A percentile compares a stretch with the other conserved stretches of the same genome.
Evolutionary conservation across 1,140 invertebrate genomes (phyloP).

Genomic region (Meloidogyne exigua): DNA sequence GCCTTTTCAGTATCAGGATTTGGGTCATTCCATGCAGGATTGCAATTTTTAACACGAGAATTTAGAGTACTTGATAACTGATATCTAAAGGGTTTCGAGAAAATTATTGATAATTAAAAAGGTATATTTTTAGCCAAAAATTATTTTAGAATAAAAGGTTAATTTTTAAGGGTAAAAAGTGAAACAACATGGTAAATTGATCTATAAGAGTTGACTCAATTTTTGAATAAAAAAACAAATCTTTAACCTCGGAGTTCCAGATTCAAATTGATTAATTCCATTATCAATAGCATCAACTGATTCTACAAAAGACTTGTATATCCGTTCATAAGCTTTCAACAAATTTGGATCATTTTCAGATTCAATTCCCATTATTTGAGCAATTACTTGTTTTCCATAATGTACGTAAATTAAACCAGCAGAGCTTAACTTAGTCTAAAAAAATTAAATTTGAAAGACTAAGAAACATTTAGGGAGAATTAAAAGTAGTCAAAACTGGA

Average conservation of each 20-base stretch:
- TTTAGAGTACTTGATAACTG: conserved; percentile 77
- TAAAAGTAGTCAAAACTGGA: too few species aligned
- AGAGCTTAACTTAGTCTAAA: conserved; percentile 79
- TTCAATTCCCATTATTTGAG: conserved; percentile 9
- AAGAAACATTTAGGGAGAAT: background rate
- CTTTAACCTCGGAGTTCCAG: conserved; percentile 70
- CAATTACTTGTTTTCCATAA: conserved; percentile 80
- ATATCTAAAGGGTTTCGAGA: conserved; percentile 67
- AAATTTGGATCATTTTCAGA: conserved; percentile 63
- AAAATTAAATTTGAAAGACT: conserved; percentile 28
- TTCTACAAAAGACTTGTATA: conserved; percentile 86
- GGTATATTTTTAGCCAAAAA: background rate
- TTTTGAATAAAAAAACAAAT: conserved; percentile 14
- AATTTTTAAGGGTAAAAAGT: too few species aligned
- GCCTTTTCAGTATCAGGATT: conserved; percentile 47
- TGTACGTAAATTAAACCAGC: conserved; percentile 89
- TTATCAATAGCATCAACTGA: conserved; percentile 97
- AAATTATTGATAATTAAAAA: background rate
- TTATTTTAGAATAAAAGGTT: too few species aligned
- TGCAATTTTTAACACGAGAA: conserved; percentile 75
- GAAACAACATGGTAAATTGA: too few species aligned
- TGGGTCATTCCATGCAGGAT: conserved; percentile 81
- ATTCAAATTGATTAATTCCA: conserved; percentile 74
- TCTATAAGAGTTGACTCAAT: background rate
- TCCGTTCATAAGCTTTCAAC: conserved; percentile 74